Percentiles rank a stretch among this genome's conserved stretches.
Conservation (phyloP, 2,888 invertebrate genomes). For the Nephrotoma flavescens region DNA sequence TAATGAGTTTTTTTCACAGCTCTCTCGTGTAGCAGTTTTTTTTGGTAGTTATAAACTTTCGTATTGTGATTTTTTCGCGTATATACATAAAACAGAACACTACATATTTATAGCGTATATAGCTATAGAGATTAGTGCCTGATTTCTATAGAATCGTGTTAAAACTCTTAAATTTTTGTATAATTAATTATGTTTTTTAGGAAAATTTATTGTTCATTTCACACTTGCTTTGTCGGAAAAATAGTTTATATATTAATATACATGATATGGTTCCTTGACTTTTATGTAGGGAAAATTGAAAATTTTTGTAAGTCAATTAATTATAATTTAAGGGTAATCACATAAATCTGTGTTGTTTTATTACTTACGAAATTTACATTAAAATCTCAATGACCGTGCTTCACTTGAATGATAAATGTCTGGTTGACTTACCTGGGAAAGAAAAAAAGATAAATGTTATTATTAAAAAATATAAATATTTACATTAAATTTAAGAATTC, state of each 20-base stretch:
- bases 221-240: background rate
- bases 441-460: background rate
- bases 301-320: background rate
- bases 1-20: background rate
- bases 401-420: background rate
- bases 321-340: background rate
- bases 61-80: background rate
- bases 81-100: background rate
- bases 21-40: background rate
- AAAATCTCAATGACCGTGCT: background rate
- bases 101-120: background rate
- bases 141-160: background rate
- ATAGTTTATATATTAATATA: background rate
- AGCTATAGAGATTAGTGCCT: background rate
- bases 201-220: background rate
- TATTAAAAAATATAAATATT: background rate
- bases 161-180: background rate
- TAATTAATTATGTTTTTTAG: background rate
- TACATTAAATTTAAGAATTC: too few relatives aligned
- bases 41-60: background rate
- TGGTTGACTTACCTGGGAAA: background rate
- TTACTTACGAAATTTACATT: background rate
- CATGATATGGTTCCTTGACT: background rate
- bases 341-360: background rate
- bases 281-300: background rate